Evolutionary conservation across 2,888 invertebrate genomes (phyloP), one percentile per base, ranked within the genome.

Genomic region (Clivina fossor): DNA sequence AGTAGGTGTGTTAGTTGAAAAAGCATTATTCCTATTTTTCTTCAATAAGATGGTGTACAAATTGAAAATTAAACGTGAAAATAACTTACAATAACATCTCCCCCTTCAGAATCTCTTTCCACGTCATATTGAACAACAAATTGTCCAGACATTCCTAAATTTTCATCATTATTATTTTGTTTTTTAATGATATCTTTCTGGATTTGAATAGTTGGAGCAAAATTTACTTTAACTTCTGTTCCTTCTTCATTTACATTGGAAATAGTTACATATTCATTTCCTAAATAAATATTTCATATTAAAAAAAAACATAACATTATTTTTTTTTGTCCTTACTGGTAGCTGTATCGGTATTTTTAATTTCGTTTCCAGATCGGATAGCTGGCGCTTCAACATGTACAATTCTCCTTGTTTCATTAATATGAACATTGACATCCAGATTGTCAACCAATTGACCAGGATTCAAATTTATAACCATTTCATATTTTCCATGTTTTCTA

Each of bases 41-140:
- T n/a, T n/a, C n/a, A n/a, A n/a, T n/a, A n/a, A n/a, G n/a, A n/a
- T n/a, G n/a, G n/a, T n/a, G n/a, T n/a, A n/a, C n/a, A n/a, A n/a
- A n/a, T n/a, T n/a, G n/a, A n/a, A n/a, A n/a, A n/a, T n/a, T n/a
- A n/a, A n/a, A n/a, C n/a, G n/a, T n/a, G n/a, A n/a, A n/a, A n/a
- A n/a, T n/a, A n/a, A 19, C 20, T 20, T 38, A 38, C 53, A 63
- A 64, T 53, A n/a, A 59, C 35, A 22, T 51, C 41, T 3, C 80
- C 81, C 30, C 75, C 74, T 47, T 75, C 71, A 2, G 75, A 68
- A 61, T 73, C 68, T 1, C 80, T 71, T 4, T 78, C 76, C 0
- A 83, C 80, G 58, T 83, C 83, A 66, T 83, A 84, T 62, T 80
- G 78, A 28, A 83, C 78, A 4, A 80, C 77, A 57, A 83, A 80